These are phyloP conservation scores for Cygnus olor DNA, from an alignment of 2,797 vertebrate genomes.

Conservation along the genomic window DNA sequence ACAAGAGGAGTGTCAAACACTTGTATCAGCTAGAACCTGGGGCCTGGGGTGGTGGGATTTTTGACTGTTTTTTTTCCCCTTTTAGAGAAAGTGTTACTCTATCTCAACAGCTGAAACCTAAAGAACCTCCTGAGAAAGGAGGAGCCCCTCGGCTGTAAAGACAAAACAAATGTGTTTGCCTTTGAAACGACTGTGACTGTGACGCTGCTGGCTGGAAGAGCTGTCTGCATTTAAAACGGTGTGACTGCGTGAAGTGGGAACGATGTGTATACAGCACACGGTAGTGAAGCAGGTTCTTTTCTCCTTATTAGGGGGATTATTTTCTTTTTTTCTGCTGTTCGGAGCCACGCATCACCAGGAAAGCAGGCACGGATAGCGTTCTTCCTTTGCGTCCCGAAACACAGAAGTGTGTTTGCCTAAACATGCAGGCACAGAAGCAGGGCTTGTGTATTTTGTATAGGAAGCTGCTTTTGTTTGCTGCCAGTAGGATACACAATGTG, in stretches of 20 bases:
- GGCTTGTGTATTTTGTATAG: constrained; percentile 59
- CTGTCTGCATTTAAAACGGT: constrained; percentile 22
- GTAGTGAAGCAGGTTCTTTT: neutral
- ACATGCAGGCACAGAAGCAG: constrained; percentile 9
- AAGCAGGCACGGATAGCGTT: neutral
- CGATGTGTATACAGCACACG: neutral
- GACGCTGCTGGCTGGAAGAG: neutral
- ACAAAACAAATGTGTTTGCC: constrained; percentile 33
- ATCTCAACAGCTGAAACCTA: neutral
- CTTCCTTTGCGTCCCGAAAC: neutral
- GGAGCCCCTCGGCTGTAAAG: constrained; percentile 23
- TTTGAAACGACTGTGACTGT: constrained; percentile 2
- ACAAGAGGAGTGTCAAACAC: neutral
- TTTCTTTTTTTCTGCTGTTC: rapidly evolving
- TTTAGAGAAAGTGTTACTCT: neutral
- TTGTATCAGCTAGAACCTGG: neutral
- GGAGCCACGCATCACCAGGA: neutral
- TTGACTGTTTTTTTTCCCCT: neutral
- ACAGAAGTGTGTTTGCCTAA: constrained; percentile 50
- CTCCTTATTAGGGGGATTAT: neutral
- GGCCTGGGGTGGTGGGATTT: neutral
- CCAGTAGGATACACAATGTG: constrained; percentile 54
- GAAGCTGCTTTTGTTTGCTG: constrained; percentile 64
- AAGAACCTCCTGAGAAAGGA: constrained; percentile 5
- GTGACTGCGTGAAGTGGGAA: neutral